Evolutionary conservation across 2,888 invertebrate species (phyloP), one percentile per base, ranked within the genome.

Genomic region (Ormia ochracea): DNA sequence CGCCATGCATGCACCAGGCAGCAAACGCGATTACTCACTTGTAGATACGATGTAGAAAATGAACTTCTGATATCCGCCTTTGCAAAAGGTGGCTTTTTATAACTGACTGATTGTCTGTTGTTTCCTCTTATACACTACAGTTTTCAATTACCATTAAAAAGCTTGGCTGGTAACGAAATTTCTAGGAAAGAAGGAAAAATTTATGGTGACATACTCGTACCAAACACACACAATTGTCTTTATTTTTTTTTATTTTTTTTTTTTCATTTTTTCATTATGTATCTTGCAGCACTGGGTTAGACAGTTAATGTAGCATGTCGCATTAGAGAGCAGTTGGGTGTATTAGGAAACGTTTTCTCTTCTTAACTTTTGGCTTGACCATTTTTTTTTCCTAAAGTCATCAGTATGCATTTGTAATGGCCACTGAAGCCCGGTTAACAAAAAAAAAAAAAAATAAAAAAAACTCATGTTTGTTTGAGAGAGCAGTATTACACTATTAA

Each of bases 221-320:
- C 56, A 23, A 21, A 56, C 23, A 36, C 36, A 21, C 19, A n/a
- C 12, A 33, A 19, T 6, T 50, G 9, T 17, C 2, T 50, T 3
- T 50, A n/a, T 14, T 10, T 45, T 2, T 41, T 7, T 33, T 6
- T 50, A 14, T 17, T 2, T 50, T 3, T 50, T n/a, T 14, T 10
- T 45, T 2, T 41, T 7, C 17, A 6, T 41, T 14, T 41, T 41
- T 23, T 52, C 12, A 43, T 36, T 48, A 73, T 21, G 69, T 14
- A 28, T 54, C 54, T 68, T 61, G 21, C 19, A 23, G 48, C 48
- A 63, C 48, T 63, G 14, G 38, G 61, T 69, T 69, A 70, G 76
- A 54, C 50, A 69, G 63, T 56, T 50, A 63, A 77, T 77, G 69
- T 70, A 23, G 61, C 69, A 70, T 77, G 68, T 56, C 69, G 65